phyloP scores from a whole-genome alignment of 2,113 vertebrate genomes.

The Ahaetulla prasina region DNA sequence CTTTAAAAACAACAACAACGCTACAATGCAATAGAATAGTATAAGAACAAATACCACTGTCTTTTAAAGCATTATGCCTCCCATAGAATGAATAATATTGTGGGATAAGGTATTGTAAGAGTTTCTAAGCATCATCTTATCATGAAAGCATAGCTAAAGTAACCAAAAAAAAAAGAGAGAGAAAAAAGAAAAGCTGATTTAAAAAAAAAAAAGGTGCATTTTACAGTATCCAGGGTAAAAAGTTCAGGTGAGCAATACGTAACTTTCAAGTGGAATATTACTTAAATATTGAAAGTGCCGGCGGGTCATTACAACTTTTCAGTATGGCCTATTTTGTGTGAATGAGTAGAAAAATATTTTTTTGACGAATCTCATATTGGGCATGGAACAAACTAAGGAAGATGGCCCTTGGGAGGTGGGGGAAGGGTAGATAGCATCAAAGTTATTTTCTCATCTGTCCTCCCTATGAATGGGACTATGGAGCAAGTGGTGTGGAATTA shows the following conservation, averaged over 20 bases:
- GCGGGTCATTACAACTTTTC: slow-evolving; percentile 80
- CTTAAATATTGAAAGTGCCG: slow-evolving; percentile 81
- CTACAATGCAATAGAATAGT: slow-evolving; percentile 45
- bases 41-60: slow-evolving; percentile 59
- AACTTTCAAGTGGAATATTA: slow-evolving; percentile 72
- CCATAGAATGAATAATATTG: slow-evolving; percentile 28
- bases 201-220: slow-evolving; percentile 48
- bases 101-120: slow-evolving; percentile 42
- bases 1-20: slow-evolving; percentile 57
- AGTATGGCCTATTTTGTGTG: slow-evolving; percentile 69
- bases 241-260: slow-evolving; percentile 75
- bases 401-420: slow-evolving; percentile 60
- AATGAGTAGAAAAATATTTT: slow-evolving; percentile 51
- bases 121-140: slow-evolving; percentile 60
- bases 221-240: slow-evolving; percentile 87
- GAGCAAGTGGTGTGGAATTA: slow-evolving; percentile 75
- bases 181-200: slow-evolving; percentile 45
- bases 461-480: slow-evolving; percentile 70
- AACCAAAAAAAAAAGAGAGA: slow-evolving; percentile 42
- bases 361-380: slow-evolving; percentile 51
- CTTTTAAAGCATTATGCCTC: slow-evolving; percentile 60
- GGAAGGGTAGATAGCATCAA: slow-evolving; percentile 72
- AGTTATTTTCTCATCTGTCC: slow-evolving; percentile 79
- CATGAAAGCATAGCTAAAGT: slow-evolving; percentile 46
- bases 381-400: slow-evolving; percentile 67